Base-by-base conservation (phyloP, 2,797 vertebrate genomes). In the Sebastiscus tertius region DNA sequence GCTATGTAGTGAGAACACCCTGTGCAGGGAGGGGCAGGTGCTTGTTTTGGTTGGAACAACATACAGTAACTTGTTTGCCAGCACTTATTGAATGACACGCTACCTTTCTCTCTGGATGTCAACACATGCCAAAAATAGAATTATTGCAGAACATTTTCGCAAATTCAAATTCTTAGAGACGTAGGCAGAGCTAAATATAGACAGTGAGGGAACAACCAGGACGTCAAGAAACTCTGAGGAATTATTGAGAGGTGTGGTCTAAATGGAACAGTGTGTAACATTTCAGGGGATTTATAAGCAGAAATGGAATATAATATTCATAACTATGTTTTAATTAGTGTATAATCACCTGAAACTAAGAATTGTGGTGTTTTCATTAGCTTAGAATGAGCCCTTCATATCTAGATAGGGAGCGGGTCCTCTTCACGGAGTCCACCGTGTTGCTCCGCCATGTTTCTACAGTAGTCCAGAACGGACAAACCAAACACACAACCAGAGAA, bases 71-170 rank as follows among this genome's bases (percentile, higher is more conserved):
- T 14, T 42, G 13, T 77, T 75, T 74, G 63, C 58, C 33, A 60
- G 12, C 10, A 52, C n/a, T 22, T 46, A 39, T 11, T 39, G 6
- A 49, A 49, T 36, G 62, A 36, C 1, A 0, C 12, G 3, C 7
- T 8, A 54, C 2, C 6, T 29, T 24, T n/a, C 46, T 59, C 5
- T 61, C 9, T 64, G 13, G 10, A 58, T 65, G 59, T 42, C 65
- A 84, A 54, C 42, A 64, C 9, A 7, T 22, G 36, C 33, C 26
- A 68, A 72, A 72, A 60, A 67, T 11, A 68, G 49, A 65, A 36
- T 0, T 3, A 42, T 36, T 76, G 18, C 59, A 4, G 39, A 73
- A 52, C 11, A 42, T 16, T 58, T 24, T 4, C 1, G 4, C 4
- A 7, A n/a, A 31, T 0, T 1, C 3, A 46, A 22, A 29, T 62